Conservation (phyloP, 2,113 vertebrate genomes). For the Myotis brandtii region DNA sequence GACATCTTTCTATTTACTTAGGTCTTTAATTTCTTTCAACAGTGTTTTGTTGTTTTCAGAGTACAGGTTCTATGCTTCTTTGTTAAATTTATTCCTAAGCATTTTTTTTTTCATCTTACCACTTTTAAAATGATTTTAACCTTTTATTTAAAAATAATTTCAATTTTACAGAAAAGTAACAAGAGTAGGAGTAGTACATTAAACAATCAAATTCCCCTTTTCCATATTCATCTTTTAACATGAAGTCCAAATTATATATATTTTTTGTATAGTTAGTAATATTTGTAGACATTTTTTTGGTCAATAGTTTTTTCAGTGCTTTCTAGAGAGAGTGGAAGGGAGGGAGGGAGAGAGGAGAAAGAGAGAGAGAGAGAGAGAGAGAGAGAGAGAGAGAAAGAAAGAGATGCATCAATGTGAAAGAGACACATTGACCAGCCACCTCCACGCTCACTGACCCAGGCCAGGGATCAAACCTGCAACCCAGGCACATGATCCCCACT, state of each 20-base stretch:
- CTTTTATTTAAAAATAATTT: conserved; percentile 6
- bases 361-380: too few relatives aligned
- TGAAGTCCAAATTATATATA: not conserved
- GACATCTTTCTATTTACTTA: not conserved
- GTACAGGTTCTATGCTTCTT: not conserved
- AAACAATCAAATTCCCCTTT: not conserved
- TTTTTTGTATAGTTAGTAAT: not conserved
- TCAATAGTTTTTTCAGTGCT: not conserved
- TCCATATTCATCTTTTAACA: not conserved
- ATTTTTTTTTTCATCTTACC: not conserved
- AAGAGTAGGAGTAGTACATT: not conserved
- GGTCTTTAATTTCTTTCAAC: not conserved
- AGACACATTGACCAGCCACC: not conserved
- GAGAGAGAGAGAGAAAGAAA: too few relatives aligned
- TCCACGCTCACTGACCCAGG: not conserved
- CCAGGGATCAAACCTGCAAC: not conserved
- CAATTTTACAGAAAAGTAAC: not conserved
- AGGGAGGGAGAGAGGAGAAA: too few relatives aligned
- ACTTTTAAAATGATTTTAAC: not conserved
- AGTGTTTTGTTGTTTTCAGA: not conserved
- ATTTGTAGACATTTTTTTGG: not conserved
- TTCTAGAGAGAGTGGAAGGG: too few relatives aligned
- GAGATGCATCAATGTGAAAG: not conserved
- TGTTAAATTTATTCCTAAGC: not conserved
- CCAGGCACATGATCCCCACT: not conserved